Conservation (phyloP, 2,888 invertebrate genomes). For the Odiellus spinosus region DNA sequence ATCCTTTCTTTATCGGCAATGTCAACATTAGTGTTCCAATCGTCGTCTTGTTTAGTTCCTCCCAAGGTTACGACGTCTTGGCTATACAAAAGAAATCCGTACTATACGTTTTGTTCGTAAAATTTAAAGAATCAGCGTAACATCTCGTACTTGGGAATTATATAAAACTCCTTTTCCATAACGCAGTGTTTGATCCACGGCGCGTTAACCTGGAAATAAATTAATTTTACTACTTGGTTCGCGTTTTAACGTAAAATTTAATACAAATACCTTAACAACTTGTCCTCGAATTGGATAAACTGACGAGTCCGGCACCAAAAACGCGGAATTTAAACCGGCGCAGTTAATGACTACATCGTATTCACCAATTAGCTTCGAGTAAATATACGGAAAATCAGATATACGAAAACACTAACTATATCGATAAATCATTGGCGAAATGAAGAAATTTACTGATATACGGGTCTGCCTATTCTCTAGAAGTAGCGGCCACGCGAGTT, state of each 20-base stretch:
- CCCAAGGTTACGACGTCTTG: conserved; percentile 48
- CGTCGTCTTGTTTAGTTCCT: conserved; percentile 52
- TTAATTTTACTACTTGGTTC: too few relatives aligned
- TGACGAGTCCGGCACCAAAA: conserved; percentile 43
- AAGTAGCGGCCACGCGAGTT: too few relatives aligned
- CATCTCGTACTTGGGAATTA: conserved; percentile 1
- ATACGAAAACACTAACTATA: too few relatives aligned
- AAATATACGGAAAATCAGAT: too few relatives aligned
- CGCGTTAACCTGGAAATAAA: neutral
- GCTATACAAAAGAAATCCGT: too few relatives aligned
- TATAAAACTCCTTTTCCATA: neutral
- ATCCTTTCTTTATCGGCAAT: conserved; percentile 44
- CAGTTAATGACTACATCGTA: conserved; percentile 66
- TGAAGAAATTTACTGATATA: too few relatives aligned
- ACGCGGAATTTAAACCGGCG: conserved; percentile 49
- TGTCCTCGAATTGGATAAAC: conserved; percentile 58
- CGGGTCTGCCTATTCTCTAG: too few relatives aligned
- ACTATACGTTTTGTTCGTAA: too few relatives aligned
- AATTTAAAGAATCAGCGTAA: too few relatives aligned
- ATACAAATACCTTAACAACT: conserved; percentile 35
- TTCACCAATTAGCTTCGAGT: conserved; percentile 31
- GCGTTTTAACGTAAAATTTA: too few relatives aligned
- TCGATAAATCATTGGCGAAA: too few relatives aligned
- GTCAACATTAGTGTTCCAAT: conserved; percentile 41
- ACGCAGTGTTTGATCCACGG: conserved; percentile 3